These are phyloP conservation scores for Uloborus diversus DNA, from an alignment of 1,140 invertebrate genomes.

Conservation along the genomic window DNA sequence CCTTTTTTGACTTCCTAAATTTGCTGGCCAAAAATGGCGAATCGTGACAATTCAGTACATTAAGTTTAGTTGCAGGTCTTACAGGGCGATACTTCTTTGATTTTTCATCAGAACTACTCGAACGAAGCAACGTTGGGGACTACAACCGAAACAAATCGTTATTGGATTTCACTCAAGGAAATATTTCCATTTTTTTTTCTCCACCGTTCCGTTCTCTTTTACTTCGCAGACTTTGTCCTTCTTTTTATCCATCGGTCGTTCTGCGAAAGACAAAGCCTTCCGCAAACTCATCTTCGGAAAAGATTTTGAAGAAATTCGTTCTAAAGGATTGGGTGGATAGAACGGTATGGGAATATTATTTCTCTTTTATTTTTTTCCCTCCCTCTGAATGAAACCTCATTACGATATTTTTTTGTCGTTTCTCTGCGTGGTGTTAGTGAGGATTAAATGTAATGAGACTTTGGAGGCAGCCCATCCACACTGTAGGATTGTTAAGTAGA, in stretches of 20 bases:
- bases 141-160: too few relatives aligned
- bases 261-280: conserved; percentile 12
- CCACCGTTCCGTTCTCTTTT: neutral
- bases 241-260: neutral
- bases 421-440: neutral
- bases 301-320: neutral
- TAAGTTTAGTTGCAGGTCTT: too few relatives aligned
- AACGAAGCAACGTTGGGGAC: neutral
- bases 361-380: conserved; percentile 4
- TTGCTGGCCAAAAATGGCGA: too few relatives aligned
- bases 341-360: neutral
- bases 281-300: conserved; percentile 25
- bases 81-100: too few relatives aligned
- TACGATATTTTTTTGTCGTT: too few relatives aligned
- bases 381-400: neutral
- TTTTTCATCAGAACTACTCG: conserved; percentile 6
- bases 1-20: too few relatives aligned
- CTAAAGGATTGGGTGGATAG: neutral
- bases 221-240: neutral
- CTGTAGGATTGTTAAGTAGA: too few relatives aligned
- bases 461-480: conserved; percentile 10
- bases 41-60: too few relatives aligned
- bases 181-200: neutral
- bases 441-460: conserved; percentile 38
- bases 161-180: conserved; percentile 45